Conservation (phyloP, 92 coral and sea anemone species). For the Montipora capitata region DNA sequence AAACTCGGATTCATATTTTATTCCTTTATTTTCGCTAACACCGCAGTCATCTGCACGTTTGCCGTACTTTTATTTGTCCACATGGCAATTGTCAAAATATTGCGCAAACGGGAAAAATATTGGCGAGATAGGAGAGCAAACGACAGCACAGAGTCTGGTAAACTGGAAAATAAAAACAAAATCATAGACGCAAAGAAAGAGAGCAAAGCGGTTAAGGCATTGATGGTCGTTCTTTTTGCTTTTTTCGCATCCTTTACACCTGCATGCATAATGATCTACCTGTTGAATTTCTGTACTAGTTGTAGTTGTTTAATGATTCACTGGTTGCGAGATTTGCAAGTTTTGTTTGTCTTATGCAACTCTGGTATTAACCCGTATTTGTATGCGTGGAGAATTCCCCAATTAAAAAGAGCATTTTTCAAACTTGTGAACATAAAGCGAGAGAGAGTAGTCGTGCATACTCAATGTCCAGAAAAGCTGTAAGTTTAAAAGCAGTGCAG, state of each 20-base stretch:
- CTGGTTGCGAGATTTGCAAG: constrained; percentile 89
- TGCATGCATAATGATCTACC: constrained; percentile 79
- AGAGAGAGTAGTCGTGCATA: background rate
- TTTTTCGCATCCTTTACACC: constrained; percentile 81
- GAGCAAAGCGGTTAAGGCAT: constrained; percentile 66
- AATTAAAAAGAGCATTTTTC: constrained; percentile 66
- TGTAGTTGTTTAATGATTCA: constrained; percentile 83
- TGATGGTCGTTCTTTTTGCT: constrained; percentile 74
- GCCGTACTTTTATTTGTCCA: constrained; percentile 86
- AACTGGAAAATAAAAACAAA: constrained; percentile 29
- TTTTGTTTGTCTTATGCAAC: constrained; percentile 74
- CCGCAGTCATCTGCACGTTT: constrained; percentile 87
- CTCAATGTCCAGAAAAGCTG: background rate
- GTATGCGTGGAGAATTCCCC: constrained; percentile 85
- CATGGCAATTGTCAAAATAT: constrained; percentile 70
- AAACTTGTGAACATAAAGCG: constrained; percentile 20
- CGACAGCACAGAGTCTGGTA: background rate
- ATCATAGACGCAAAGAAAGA: constrained; percentile 32
- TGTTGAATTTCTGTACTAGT: constrained; percentile 75
- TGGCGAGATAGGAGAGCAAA: constrained; percentile 37
- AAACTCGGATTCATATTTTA: constrained; percentile 83
- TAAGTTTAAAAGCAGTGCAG: too few species aligned
- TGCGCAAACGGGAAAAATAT: constrained; percentile 48
- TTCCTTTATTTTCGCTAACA: constrained; percentile 87
- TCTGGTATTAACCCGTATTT: constrained; percentile 82